phyloP scores from a whole-genome alignment of 92 coral and sea anemone genomes.

The Porites lobata region DNA sequence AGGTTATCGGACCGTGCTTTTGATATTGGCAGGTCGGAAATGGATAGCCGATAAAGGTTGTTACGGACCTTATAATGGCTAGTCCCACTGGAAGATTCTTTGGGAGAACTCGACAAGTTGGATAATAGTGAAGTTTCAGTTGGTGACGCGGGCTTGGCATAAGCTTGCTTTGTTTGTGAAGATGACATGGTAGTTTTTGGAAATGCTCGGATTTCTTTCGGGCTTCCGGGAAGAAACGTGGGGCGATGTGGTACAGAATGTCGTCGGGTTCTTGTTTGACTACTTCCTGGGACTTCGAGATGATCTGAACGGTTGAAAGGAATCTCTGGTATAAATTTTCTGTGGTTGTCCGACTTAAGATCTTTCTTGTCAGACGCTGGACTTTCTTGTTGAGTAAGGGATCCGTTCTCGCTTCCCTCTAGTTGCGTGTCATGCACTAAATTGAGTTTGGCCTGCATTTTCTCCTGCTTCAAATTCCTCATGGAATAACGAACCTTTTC shows the following conservation, averaged over 20 bases:
- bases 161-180: constrained; percentile 29
- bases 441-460: constrained; percentile 15
- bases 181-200: constrained; percentile 20
- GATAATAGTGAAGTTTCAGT: neutral
- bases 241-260: constrained; percentile 48
- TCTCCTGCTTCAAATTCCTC: constrained; percentile 80
- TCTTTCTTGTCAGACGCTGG: neutral
- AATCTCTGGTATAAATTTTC: constrained; percentile 12
- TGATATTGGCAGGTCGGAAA: constrained; percentile 27
- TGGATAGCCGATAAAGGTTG: constrained; percentile 33
- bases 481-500: constrained; percentile 85
- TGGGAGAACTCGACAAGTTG: constrained; percentile 9
- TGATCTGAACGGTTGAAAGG: neutral
- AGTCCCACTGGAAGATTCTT: constrained; percentile 9
- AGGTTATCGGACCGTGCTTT: constrained; percentile 28
- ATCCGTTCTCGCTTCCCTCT: neutral
- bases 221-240: constrained; percentile 36
- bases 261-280: constrained; percentile 33
- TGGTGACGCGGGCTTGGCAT: neutral
- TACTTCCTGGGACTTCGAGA: constrained; percentile 29
- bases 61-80: neutral
- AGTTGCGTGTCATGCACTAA: neutral
- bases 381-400: neutral
- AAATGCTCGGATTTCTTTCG: constrained; percentile 35
- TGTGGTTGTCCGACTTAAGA: neutral